Evolutionary conservation across 2,888 invertebrate species (phyloP).

Genomic region (Papilio elwesi): DNA sequence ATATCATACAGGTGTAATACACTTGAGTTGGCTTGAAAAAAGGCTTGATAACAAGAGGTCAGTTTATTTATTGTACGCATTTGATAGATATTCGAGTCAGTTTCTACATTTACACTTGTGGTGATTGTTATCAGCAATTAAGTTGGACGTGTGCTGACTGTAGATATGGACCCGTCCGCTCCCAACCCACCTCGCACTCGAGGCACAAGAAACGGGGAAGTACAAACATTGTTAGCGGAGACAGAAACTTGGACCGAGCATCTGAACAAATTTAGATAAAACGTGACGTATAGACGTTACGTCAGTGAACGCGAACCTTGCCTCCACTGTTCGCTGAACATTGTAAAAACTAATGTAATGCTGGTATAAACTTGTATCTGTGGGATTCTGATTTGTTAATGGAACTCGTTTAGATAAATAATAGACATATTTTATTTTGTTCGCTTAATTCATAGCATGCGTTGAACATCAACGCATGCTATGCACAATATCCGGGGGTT

Average conservation of each 20-base stretch:
- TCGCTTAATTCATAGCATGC: too few species aligned
- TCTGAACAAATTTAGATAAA: slow-evolving; percentile 37
- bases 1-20: too few species aligned
- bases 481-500: too few species aligned
- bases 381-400: neutral
- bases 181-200: slow-evolving; percentile 11
- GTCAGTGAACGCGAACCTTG: neutral
- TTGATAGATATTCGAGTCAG: slow-evolving; percentile 13
- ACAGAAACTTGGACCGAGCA: slow-evolving; percentile 33
- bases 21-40: too few species aligned
- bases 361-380: slow-evolving; percentile 12
- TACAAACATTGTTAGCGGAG: slow-evolving; percentile 38
- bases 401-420: neutral
- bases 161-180: neutral
- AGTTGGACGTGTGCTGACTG: slow-evolving; percentile 10
- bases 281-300: slow-evolving; percentile 32
- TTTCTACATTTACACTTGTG: slow-evolving; percentile 13
- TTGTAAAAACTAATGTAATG: slow-evolving; percentile 32
- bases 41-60: too few species aligned
- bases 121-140: slow-evolving; percentile 10
- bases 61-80: neutral
- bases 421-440: too few species aligned
- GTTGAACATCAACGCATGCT: too few species aligned
- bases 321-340: neutral
- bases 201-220: slow-evolving; percentile 23